A percentile compares a stretch with the other conserved stretches of the same genome.
Evolutionary conservation across 35 echinoderm and acorn worm genomes (phyloP).

Genomic region (Apostichopus californicus): DNA sequence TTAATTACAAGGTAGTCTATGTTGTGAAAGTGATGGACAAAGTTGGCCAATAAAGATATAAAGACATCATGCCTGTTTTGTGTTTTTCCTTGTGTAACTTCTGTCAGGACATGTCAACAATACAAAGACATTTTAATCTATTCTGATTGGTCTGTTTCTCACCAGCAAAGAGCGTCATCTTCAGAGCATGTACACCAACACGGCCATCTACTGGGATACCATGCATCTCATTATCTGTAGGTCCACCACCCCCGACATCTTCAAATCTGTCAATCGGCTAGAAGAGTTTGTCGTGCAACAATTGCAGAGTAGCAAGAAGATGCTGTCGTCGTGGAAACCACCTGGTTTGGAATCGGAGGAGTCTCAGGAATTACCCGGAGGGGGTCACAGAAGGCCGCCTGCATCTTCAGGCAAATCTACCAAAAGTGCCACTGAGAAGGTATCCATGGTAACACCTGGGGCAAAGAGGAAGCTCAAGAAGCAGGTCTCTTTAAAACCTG

Average conservation of each 20-base stretch:
- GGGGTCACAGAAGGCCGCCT: not conserved
- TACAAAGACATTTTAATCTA: no score
- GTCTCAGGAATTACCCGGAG: not conserved
- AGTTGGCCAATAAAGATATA: no score
- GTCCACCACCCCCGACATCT: conserved; percentile 88
- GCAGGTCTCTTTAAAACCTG: not conserved
- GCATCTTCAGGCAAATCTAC: not conserved
- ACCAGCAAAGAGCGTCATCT: conserved; percentile 35
- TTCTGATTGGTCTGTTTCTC: not conserved
- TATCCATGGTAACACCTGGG: not conserved
- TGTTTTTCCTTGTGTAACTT: no score
- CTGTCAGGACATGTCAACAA: no score
- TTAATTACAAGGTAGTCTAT: no score
- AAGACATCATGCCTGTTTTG: no score
- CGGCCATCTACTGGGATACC: conserved; percentile 74
- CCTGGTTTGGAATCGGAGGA: conserved; percentile 19
- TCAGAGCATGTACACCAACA: conserved; percentile 72
- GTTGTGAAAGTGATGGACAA: no score
- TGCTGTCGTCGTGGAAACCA: conserved; percentile 80
- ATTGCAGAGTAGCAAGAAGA: conserved; percentile 82
- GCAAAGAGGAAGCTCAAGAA: not conserved
- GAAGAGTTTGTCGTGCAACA: conserved; percentile 98
- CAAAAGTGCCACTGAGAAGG: not conserved
- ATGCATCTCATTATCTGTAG: conserved; percentile 89
- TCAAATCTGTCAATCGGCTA: conserved; percentile 71